These are phyloP conservation scores for Neolamprologus hecqui DNA, from an alignment of 2,113 vertebrate species.

Conservation along the genomic window DNA sequence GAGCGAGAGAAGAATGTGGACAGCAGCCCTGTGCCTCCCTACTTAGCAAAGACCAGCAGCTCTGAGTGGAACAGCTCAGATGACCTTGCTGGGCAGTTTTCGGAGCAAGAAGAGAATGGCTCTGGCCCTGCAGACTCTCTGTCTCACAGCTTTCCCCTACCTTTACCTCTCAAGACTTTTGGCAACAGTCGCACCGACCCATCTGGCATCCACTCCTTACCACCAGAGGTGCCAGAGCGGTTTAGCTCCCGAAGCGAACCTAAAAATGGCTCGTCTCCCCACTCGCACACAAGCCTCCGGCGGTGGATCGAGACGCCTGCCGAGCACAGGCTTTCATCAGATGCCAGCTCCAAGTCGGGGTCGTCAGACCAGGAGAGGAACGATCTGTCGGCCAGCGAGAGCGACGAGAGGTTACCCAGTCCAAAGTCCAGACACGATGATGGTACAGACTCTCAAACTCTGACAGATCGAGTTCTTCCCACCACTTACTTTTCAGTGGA, in stretches of 20 bases:
- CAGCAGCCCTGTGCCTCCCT: constrained; percentile 14
- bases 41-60: constrained; percentile 63
- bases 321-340: constrained; percentile 53
- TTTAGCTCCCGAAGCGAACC: neutral
- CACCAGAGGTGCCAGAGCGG: neutral
- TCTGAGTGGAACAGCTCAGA: constrained; percentile 73
- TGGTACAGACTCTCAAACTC: constrained; percentile 1
- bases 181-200: constrained; percentile 4
- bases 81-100: constrained; percentile 55
- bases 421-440: constrained; percentile 7
- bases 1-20: constrained; percentile 30
- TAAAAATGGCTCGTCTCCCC: constrained; percentile 12
- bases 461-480: constrained; percentile 65
- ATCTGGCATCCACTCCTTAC: neutral
- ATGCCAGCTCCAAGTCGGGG: constrained; percentile 67
- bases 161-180: constrained; percentile 80
- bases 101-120: constrained; percentile 58
- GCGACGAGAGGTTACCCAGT: constrained; percentile 51
- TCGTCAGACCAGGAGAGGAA: constrained; percentile 69
- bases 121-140: neutral
- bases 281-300: constrained; percentile 13
- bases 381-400: constrained; percentile 66
- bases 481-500: constrained; percentile 96
- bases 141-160: constrained; percentile 56
- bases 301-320: constrained; percentile 58